Evolutionary conservation across 2,113 vertebrate genomes (phyloP), one percentile per base, ranked within the genome.

Genomic region (Scomber scombrus): DNA sequence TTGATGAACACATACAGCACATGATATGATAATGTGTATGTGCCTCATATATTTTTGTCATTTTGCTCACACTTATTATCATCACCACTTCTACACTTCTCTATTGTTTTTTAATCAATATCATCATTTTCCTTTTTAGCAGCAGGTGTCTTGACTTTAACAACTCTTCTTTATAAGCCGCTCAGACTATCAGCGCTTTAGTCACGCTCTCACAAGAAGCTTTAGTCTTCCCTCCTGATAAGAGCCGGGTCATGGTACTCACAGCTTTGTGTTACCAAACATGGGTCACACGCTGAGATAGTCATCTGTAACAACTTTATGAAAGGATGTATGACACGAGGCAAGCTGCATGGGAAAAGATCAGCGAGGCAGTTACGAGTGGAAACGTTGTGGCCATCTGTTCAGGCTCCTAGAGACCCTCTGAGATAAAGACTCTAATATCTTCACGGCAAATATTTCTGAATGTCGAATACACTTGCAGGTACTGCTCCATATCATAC

Each of bases 71-170:
- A 10, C 9, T 54, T 54, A 54, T 54, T 19, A n/a, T 18, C 52
- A 10, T 1, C 16, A 7, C 52, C 52, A 54, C 19, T 0, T 54
- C 18, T 13, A 54, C 11, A 40, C 5, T 14, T 9, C 34, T 40
- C 34, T 40, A 67, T 26, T 11, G 10, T 13, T 51, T 51, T 12
- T 13, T 34, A 52, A 49, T 83, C 19, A 40, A 65, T 63, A 71
- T 81, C 76, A 56, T 57, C 11, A 31, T 61, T 66, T 62, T 80
- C 68, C 70, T 73, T 75, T 82, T 65, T 26, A 79, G 56, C 88
- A 89, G 89, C 92, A 94, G 93, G 92, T 93, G 93, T 86, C 81
- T 80, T 77, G 78, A 88, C 83, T 90, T 81, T 52, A 82, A 71
- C 71, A 82, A 82, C 86, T 87, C 78, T 51, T 68, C 87, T 68